phyloP scores from a whole-genome alignment of 2,888 invertebrate genomes.

The Sicus ferrugineus region DNA sequence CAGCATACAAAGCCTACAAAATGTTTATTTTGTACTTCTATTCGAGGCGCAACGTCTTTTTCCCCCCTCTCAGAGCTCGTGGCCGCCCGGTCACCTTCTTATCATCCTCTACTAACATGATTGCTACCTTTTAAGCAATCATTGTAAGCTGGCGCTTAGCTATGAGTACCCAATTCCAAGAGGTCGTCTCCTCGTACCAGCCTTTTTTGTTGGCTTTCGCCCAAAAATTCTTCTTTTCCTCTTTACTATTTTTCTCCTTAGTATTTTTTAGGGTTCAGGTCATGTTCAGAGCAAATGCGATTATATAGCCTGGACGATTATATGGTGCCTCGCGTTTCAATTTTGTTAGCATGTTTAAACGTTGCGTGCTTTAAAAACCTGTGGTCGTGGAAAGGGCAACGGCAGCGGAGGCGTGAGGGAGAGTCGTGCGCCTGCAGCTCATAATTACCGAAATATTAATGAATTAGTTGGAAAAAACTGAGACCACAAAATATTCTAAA shows the following conservation, averaged over 20 bases:
- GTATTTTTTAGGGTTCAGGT: constrained; percentile 17
- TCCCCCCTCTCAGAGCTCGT: background rate
- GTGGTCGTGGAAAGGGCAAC: constrained; percentile 12
- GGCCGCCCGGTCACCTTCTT: background rate
- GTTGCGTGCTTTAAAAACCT: constrained; percentile 13
- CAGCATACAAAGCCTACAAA: background rate
- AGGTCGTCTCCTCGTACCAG: background rate
- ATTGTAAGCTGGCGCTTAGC: constrained; percentile 6
- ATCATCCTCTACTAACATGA: background rate
- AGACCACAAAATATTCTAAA: constrained; percentile 33
- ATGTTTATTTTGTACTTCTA: no score
- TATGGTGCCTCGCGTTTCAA: constrained; percentile 45
- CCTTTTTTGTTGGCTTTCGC: background rate
- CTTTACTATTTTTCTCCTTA: background rate
- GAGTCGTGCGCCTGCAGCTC: constrained; percentile 47
- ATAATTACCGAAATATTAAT: constrained; percentile 63
- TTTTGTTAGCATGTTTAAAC: constrained; percentile 5
- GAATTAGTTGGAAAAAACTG: constrained; percentile 62
- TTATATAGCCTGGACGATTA: constrained; percentile 45
- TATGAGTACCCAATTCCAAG: background rate
- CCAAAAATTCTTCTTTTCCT: background rate
- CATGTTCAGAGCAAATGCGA: constrained; percentile 43
- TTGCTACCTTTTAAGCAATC: background rate
- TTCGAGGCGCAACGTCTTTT: background rate
- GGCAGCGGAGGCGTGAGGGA: background rate